Percentiles rank a stretch among this genome's conserved stretches.
Evolutionary conservation across 2,888 invertebrate genomes (phyloP).

Genomic region (Rotaria macrura): DNA sequence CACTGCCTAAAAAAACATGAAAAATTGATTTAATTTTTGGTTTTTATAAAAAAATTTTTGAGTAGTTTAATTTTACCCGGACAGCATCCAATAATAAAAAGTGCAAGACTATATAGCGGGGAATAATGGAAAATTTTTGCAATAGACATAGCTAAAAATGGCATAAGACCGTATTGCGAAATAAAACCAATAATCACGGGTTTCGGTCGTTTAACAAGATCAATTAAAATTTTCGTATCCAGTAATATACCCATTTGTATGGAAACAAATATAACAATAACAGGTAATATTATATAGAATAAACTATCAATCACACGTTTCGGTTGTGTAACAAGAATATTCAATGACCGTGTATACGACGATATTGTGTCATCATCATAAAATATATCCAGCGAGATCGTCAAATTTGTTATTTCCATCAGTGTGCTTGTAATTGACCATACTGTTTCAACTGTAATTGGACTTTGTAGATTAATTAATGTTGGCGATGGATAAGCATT

Average conservation of each 20-base stretch:
- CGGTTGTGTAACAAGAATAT: neutral
- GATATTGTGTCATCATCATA: neutral
- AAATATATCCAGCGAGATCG: neutral
- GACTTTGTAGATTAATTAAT: neutral
- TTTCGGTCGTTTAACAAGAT: slow-evolving; percentile 24
- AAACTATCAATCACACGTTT: neutral
- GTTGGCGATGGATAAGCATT: neutral
- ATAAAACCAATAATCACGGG: slow-evolving; percentile 28
- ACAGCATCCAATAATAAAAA: slow-evolving; percentile 24
- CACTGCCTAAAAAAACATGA: neutral
- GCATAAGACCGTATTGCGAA: slow-evolving; percentile 31
- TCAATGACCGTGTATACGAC: neutral
- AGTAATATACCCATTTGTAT: slow-evolving; percentile 30
- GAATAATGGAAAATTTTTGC: slow-evolving; percentile 26
- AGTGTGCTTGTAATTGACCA: neutral
- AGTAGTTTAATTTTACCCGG: neutral
- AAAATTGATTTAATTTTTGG: too few species aligned
- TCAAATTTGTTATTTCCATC: neutral
- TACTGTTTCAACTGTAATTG: neutral
- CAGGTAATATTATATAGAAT: slow-evolving; percentile 7
- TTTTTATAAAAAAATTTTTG: neutral
- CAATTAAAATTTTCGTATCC: slow-evolving; percentile 19
- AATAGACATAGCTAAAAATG: slow-evolving; percentile 28
- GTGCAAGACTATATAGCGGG: slow-evolving; percentile 23
- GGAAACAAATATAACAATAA: slow-evolving; percentile 22